Evolutionary conservation across 2,113 vertebrate genomes (phyloP).

Genomic region (Tretioscincus oriximinensis): DNA sequence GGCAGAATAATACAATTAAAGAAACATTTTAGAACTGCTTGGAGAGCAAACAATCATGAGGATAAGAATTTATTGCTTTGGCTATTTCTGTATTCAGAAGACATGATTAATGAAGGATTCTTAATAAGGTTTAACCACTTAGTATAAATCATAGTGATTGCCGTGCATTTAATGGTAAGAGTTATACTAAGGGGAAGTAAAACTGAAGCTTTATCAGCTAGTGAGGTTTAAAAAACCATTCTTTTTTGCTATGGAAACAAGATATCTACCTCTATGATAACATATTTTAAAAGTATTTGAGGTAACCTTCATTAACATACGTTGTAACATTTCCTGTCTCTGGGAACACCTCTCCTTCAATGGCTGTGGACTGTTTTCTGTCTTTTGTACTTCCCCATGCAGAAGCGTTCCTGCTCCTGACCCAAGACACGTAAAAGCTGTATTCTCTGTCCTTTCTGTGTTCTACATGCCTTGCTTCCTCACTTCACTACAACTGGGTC

Average conservation of each 20-base stretch:
- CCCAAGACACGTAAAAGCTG: no score
- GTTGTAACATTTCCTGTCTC: no score
- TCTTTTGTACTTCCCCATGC: no score
- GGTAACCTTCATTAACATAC: background rate
- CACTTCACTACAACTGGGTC: no score
- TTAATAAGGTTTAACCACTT: slow-evolving; percentile 62
- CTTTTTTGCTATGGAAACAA: slow-evolving; percentile 45
- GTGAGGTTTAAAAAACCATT: slow-evolving; percentile 56
- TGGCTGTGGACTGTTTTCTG: no score
- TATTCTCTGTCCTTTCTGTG: no score
- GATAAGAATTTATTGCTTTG: slow-evolving; percentile 71
- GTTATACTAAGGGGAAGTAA: slow-evolving; percentile 52
- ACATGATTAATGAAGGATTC: slow-evolving; percentile 70
- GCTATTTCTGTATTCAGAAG: slow-evolving; percentile 53
- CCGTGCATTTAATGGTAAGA: slow-evolving; percentile 58
- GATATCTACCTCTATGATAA: slow-evolving; percentile 26
- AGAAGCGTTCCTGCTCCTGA: no score
- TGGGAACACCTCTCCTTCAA: no score
- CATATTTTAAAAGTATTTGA: slow-evolving; percentile 33
- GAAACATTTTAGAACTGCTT: slow-evolving; percentile 64
- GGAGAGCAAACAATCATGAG: slow-evolving; percentile 49
- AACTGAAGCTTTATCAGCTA: slow-evolving; percentile 52
- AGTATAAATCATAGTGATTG: slow-evolving; percentile 59
- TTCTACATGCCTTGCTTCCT: no score
- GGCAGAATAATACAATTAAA: slow-evolving; percentile 57